Percentiles rank a stretch among this genome's conserved stretches.
These are phyloP conservation scores for Labrus mixtus DNA, from an alignment of 2,113 vertebrate genomes.

Conservation along the genomic window DNA sequence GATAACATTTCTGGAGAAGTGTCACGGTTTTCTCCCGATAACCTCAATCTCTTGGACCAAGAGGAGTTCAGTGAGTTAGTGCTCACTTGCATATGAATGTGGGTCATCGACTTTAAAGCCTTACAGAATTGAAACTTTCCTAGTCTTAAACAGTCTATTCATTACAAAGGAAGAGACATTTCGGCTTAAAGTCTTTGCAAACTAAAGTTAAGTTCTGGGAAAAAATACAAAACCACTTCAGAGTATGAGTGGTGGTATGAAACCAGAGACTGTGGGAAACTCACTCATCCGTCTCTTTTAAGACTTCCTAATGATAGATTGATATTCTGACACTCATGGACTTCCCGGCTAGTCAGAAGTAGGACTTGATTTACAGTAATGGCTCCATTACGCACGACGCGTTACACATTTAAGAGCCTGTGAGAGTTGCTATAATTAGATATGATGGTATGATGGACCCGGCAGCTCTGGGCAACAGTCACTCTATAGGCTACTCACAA, in stretches of 20 bases:
- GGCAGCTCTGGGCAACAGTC: not conserved
- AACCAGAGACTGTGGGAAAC: not conserved
- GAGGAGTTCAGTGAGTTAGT: not conserved
- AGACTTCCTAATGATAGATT: constrained; percentile 42
- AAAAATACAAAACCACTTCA: too few species aligned
- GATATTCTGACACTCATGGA: constrained; percentile 33
- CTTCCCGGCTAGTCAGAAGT: constrained; percentile 2
- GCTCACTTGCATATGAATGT: not conserved
- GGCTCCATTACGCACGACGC: constrained; percentile 42
- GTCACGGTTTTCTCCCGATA: not conserved
- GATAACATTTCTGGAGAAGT: not conserved
- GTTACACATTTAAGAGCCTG: constrained; percentile 2
- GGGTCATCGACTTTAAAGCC: constrained; percentile 1
- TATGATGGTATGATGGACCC: constrained; percentile 29
- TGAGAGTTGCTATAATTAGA: constrained; percentile 55
- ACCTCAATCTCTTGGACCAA: not conserved
- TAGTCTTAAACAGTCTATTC: not conserved
- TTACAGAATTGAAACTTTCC: not conserved
- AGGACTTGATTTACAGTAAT: constrained; percentile 33
- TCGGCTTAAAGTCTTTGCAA: too few species aligned
- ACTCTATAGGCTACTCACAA: constrained; percentile 3
- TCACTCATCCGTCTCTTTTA: not conserved
- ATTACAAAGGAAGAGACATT: too few species aligned
- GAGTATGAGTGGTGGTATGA: too few species aligned
- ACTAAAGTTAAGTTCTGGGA: too few species aligned